Evolutionary conservation across 2,797 vertebrate genomes (phyloP).

Genomic region (Toxotes lorentzi): DNA sequence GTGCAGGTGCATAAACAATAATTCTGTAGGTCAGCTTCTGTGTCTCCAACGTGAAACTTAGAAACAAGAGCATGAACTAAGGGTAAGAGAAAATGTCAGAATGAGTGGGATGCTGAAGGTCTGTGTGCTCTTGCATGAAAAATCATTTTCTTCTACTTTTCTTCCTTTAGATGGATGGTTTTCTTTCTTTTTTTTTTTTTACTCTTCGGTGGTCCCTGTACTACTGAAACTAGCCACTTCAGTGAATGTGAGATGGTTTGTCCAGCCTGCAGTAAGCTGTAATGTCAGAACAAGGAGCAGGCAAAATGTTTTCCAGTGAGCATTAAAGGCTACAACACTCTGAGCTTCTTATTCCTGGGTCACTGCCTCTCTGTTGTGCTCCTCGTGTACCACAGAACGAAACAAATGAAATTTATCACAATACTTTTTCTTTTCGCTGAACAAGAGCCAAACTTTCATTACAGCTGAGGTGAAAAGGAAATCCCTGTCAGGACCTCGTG

Average conservation of each 20-base stretch:
- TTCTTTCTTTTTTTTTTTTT: conserved; percentile 9
- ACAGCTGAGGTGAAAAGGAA: conserved; percentile 32
- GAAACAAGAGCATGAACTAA: conserved; percentile 35
- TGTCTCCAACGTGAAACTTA: conserved; percentile 27
- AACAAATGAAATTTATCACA: conserved; percentile 46
- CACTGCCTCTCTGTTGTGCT: conserved; percentile 47
- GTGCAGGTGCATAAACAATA: conserved; percentile 22
- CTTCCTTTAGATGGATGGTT: conserved; percentile 24
- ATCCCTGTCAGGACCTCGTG: conserved; percentile 41
- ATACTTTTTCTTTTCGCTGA: conserved; percentile 31
- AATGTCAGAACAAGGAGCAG: conserved; percentile 57
- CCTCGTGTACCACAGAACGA: conserved; percentile 48
- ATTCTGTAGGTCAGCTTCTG: conserved; percentile 17
- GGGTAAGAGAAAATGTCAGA: conserved; percentile 44
- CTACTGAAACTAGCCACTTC: conserved; percentile 44
- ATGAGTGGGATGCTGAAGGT: conserved; percentile 47
- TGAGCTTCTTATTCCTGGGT: conserved; percentile 59
- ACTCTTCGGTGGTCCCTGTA: conserved; percentile 31
- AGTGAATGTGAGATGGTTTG: conserved; percentile 45
- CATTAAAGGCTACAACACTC: conserved; percentile 49
- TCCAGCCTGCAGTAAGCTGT: conserved; percentile 57
- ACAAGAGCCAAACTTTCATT: conserved; percentile 33
- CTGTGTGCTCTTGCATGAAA: conserved; percentile 56
- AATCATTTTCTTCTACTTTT: conserved; percentile 39
- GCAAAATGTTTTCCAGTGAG: conserved; percentile 61